These are phyloP conservation scores for Chelonia mydas DNA, from an alignment of 2,797 vertebrate species.

Conservation along the genomic window DNA sequence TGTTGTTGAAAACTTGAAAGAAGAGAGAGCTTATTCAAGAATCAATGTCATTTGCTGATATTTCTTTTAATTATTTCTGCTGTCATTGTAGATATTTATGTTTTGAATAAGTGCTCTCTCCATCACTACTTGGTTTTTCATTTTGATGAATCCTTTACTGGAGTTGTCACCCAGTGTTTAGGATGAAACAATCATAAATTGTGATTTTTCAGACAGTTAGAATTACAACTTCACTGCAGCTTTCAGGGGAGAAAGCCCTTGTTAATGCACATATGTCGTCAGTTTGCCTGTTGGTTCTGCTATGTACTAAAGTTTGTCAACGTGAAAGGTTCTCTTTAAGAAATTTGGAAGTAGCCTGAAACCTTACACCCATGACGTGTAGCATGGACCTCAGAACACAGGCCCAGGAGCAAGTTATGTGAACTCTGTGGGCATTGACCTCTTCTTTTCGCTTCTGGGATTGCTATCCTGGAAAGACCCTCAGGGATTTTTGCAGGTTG, in stretches of 20 bases:
- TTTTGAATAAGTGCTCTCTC: conserved; percentile 52
- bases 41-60: conserved; percentile 21
- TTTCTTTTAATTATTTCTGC: conserved; percentile 34
- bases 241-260: neutral
- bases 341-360: neutral
- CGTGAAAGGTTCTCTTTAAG: conserved; percentile 71
- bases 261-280: neutral
- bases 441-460: conserved; percentile 31
- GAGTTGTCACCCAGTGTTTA: conserved; percentile 5
- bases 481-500: neutral
- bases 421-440: conserved; percentile 27
- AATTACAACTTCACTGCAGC: conserved; percentile 41
- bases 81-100: conserved; percentile 45
- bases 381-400: neutral
- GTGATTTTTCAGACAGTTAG: neutral
- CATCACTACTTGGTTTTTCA: conserved; percentile 45
- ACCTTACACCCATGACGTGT: conserved; percentile 36
- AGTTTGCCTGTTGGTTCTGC: neutral
- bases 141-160: conserved; percentile 21
- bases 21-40: conserved; percentile 40
- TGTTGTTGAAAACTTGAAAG: conserved; percentile 58
- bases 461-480: neutral
- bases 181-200: neutral
- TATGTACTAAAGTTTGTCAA: conserved; percentile 52
- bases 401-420: conserved; percentile 25